Base-by-base conservation (phyloP, 1,140 invertebrate species). In the Platyura marginata region DNA sequence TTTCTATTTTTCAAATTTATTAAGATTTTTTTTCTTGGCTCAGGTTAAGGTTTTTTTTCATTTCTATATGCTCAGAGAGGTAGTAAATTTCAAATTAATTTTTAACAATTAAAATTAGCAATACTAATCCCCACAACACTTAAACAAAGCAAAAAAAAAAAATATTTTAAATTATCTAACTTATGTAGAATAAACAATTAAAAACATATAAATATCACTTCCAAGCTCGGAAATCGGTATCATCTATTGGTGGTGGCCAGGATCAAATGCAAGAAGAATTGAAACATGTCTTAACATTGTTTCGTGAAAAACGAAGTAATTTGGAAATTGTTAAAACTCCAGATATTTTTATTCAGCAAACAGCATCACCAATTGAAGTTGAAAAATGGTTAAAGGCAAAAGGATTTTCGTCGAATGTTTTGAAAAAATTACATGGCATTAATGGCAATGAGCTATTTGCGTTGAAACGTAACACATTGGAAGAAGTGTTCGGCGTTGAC, bases 301-400 rank as follows among this genome's bases (percentile, higher is more conserved):
- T 74, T 41, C 66, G 74, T 16, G 69, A 79, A 45, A 69, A 70
- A 13, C 59, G 62, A 39, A 64, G 54, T 32, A 65, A 68, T 44
- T 59, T 78, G 1, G 73, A 76, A 45, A 73, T 80, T 42, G 64
- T 72, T 15, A 75, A 74, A 56, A 80, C 79, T 1, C 74, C 79
- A 1, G 72, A 80, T 46, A 73, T 81, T 35, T 81, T 68, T 51
- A 80, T 89, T 34, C 72, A 71, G 49, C 70, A 77, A 47, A 51
- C 65, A 34, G 81, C 78, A 0, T 66, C 61, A 19, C 60, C 71
- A 1, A 48, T 57, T 1, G 81, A 89, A 52, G 78, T 89, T 3
- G 71, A 75, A 46, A 63, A 70, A 21, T 90, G 84, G 84, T 60
- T 89, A 8, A 63, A 70, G 40, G 69, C 67, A 3, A 90, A 88